Percentiles rank a stretch among this genome's conserved stretches.
Conservation (phyloP, 2,888 invertebrate genomes). For the Ochropleura leucogaster region DNA sequence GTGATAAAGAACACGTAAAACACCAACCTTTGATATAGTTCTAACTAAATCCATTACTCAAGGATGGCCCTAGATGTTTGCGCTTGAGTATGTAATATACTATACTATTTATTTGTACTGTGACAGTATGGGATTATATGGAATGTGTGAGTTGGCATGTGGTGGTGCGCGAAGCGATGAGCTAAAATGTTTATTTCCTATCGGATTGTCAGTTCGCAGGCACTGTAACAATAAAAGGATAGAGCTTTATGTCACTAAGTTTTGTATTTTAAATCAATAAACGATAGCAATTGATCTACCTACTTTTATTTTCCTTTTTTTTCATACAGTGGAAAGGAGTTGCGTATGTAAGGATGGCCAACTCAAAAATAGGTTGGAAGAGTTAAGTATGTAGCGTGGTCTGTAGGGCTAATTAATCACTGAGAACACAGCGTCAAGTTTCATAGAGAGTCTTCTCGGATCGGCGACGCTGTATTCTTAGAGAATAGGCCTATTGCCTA, state of each 20-base stretch:
- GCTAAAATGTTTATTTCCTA: constrained; percentile 90
- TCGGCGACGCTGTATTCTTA: too few species aligned
- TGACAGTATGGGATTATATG: constrained; percentile 80
- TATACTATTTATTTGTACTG: constrained; percentile 87
- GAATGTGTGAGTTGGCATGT: constrained; percentile 76
- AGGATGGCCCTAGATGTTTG: constrained; percentile 85
- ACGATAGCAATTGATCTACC: constrained; percentile 87
- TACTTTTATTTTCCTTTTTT: constrained; percentile 70
- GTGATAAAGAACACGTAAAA: constrained; percentile 75
- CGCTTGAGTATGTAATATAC: constrained; percentile 80
- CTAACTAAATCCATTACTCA: constrained; percentile 79
- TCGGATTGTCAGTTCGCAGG: constrained; percentile 90
- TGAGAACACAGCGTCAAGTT: too few species aligned
- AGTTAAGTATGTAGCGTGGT: too few species aligned
- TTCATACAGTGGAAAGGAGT: background rate
- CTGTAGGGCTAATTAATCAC: too few species aligned
- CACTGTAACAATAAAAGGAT: constrained; percentile 91
- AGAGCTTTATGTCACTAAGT: constrained; percentile 91
- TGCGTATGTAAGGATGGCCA: too few species aligned
- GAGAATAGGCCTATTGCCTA: too few species aligned
- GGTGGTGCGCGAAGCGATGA: constrained; percentile 81
- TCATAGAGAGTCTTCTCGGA: too few species aligned
- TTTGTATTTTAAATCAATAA: constrained; percentile 91
- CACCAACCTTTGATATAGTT: constrained; percentile 82
- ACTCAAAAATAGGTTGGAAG: too few species aligned